Percentiles rank a stretch among this genome's conserved stretches.
These are phyloP conservation scores for Lycorma delicatula DNA, from an alignment of 1,140 invertebrate genomes.

Conservation along the genomic window DNA sequence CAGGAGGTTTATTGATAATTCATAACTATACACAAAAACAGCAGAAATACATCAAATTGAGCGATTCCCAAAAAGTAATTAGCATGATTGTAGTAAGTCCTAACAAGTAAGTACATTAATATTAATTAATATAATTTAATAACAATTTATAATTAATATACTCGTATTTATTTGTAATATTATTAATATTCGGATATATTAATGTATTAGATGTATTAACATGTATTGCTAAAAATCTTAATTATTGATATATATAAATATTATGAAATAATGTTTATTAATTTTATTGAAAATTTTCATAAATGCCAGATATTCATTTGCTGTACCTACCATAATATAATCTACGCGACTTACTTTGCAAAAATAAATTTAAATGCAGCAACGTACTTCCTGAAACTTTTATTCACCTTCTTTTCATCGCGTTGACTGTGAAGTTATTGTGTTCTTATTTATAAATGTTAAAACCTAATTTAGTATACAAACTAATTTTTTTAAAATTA, in stretches of 20 bases:
- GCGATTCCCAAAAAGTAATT: slow-evolving; percentile 41
- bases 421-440: too few species aligned
- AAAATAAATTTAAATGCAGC: too few species aligned
- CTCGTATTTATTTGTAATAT: background rate
- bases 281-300: background rate
- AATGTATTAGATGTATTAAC: background rate
- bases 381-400: too few species aligned
- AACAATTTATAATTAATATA: slow-evolving; percentile 22
- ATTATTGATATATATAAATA: background rate
- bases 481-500: too few species aligned
- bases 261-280: background rate
- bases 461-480: too few species aligned
- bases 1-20: slow-evolving; percentile 52
- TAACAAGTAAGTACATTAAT: slow-evolving; percentile 47
- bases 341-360: too few species aligned
- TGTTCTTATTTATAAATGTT: too few species aligned
- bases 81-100: slow-evolving; percentile 51
- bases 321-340: too few species aligned
- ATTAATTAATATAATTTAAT: background rate
- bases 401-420: too few species aligned
- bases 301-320: too few species aligned
- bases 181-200: background rate
- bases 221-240: background rate
- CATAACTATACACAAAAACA: slow-evolving; percentile 46
- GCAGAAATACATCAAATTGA: slow-evolving; percentile 39